A percentile compares a stretch with the other conserved stretches of the same genome.
Evolutionary conservation across 2,888 invertebrate genomes (phyloP).

Genomic region (Polyommatus iphigenia): DNA sequence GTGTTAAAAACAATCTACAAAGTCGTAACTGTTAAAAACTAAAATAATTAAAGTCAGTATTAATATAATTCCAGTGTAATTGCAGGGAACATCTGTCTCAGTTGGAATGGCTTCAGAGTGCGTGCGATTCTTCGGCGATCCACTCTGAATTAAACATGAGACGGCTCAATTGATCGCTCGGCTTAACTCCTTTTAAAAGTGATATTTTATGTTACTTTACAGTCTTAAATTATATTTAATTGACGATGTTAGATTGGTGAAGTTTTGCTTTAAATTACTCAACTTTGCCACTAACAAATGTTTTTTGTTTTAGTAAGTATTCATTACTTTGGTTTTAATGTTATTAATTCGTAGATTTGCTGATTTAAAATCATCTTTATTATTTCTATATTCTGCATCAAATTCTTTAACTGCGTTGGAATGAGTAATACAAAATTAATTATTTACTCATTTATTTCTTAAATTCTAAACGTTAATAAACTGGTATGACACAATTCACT

Average conservation of each 20-base stretch:
- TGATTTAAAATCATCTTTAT: too few relatives aligned
- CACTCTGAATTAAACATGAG: slow-evolving; percentile 51
- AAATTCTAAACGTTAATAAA: not conserved
- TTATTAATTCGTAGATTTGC: too few relatives aligned
- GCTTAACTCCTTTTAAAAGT: slow-evolving; percentile 38
- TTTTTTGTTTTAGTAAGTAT: too few relatives aligned
- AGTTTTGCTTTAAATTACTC: too few relatives aligned
- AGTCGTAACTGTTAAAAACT: not conserved
- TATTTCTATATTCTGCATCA: too few relatives aligned
- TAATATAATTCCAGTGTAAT: not conserved
- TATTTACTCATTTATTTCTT: not conserved
- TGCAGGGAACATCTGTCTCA: slow-evolving; percentile 17
- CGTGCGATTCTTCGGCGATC: slow-evolving; percentile 40
- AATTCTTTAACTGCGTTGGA: not conserved
- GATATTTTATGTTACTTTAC: slow-evolving; percentile 13
- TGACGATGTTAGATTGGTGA: not conserved
- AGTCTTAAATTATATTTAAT: not conserved
- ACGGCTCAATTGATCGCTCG: slow-evolving; percentile 46
- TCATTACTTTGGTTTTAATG: too few relatives aligned
- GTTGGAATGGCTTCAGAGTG: slow-evolving; percentile 32
- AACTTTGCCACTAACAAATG: too few relatives aligned
- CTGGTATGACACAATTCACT: slow-evolving; percentile 5
- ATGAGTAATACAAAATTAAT: not conserved
- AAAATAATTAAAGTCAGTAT: not conserved
- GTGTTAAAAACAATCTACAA: too few relatives aligned